Evolutionary conservation across 2,888 invertebrate species (phyloP), one percentile per base, ranked within the genome.

Genomic region (Agrochola macilenta): DNA sequence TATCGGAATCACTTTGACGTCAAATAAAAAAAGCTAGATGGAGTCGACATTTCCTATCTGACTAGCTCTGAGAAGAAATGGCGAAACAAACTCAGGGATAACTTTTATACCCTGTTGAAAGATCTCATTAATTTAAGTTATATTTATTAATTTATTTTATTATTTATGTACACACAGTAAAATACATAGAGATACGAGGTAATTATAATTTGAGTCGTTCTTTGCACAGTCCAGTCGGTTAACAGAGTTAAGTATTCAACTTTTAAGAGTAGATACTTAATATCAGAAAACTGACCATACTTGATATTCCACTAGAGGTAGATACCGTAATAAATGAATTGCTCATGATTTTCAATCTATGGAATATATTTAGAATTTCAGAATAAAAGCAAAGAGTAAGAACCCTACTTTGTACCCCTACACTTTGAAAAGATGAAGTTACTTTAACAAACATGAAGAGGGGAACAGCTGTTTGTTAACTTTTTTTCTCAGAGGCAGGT

Each of bases 401-500:
- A 20, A 76, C 20, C 49, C 46, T n/a, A 54, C 14, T 23, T 30
- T 12, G 30, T 52, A n/a, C 30, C 11, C 49, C 39, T 30, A 49
- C 58, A 60, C 35, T 49, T 57, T 39, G n/a, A 30, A 57, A 74
- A 39, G n/a, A 35, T 26, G 7, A 58, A 78, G 30, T 64, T 39
- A 46, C 78, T 78, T 75, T 57, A 71, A 61, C 35, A 54, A 52
- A 60, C 30, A 39, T 73, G 12, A 52, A 74, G 74, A 74, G 57
- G 35, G 75, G n/a, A 76, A 23, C 82, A 82, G 76, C 43, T 82
- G 65, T 54, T 20, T n/a, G 4, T 0, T 5, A 46, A 76, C 52
- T 76, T 52, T 30, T 77, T 74, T 78, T 82, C 75, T 23, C 76
- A 64, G 2, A 35, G 23, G 7, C 26, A 20, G 8, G 7, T 26